Evolutionary conservation across 1,140 invertebrate genomes (phyloP).

Genomic region (Lasioglossum baleicum): DNA sequence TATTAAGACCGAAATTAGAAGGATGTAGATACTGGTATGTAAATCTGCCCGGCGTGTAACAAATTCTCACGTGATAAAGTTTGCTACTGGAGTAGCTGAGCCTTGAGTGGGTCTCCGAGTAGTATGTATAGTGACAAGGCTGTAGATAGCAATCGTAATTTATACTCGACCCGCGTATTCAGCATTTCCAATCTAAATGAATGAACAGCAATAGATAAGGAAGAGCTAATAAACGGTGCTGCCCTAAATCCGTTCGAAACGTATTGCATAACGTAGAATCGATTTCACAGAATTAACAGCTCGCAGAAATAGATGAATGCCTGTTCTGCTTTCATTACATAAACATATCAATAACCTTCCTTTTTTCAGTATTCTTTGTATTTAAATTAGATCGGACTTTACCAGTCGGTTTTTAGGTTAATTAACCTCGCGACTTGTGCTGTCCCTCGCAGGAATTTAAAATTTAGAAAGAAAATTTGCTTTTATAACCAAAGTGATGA

Average conservation of each 20-base stretch:
- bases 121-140: slow-evolving; percentile 34
- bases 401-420: background rate
- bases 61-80: slow-evolving; percentile 48
- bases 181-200: slow-evolving; percentile 50
- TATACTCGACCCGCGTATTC: slow-evolving; percentile 35
- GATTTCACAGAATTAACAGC: slow-evolving; percentile 11
- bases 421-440: background rate
- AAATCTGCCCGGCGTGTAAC: slow-evolving; percentile 27
- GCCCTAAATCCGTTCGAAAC: slow-evolving; percentile 35
- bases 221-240: slow-evolving; percentile 43
- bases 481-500: too few relatives aligned
- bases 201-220: slow-evolving; percentile 49
- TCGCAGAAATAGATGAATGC: background rate
- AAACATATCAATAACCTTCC: background rate
- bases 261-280: slow-evolving; percentile 17
- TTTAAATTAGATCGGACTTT: background rate
- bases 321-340: background rate
- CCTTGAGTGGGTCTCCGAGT: slow-evolving; percentile 8
- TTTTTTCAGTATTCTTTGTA: background rate
- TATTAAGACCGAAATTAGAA: background rate
- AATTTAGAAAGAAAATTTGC: too few relatives aligned
- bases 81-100: slow-evolving; percentile 24
- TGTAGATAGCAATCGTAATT: slow-evolving; percentile 47
- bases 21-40: background rate
- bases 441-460: background rate